These are phyloP conservation scores for Rhyacophila evoluta DNA, from an alignment of 2,888 invertebrate species.

Conservation along the genomic window DNA sequence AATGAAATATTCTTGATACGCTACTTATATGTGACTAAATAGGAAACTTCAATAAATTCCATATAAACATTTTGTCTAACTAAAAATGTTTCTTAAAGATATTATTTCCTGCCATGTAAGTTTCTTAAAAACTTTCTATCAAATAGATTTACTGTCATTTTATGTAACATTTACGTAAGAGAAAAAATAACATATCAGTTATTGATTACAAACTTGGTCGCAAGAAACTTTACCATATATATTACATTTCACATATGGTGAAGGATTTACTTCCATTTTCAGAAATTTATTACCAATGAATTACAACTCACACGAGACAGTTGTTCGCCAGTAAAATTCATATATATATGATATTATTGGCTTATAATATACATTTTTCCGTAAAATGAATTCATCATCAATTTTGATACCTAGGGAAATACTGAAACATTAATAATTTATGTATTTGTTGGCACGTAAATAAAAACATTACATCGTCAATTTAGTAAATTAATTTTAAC, in stretches of 20 bases:
- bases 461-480: no score
- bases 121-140: conserved; percentile 20
- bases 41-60: neutral
- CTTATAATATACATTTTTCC: neutral
- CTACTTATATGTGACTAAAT: no score
- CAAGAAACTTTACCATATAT: conserved; percentile 40
- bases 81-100: neutral
- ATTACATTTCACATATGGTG: conserved; percentile 42
- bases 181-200: conserved; percentile 36
- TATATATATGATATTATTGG: conserved; percentile 6
- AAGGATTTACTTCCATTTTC: conserved; percentile 39
- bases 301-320: conserved; percentile 25
- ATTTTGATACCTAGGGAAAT: neutral
- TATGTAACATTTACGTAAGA: conserved; percentile 10
- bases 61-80: neutral
- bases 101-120: neutral
- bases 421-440: neutral
- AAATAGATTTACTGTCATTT: conserved; percentile 17
- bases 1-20: neutral
- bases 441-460: no score
- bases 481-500: no score
- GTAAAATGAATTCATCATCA: neutral
- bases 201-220: conserved; percentile 43
- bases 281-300: conserved; percentile 33
- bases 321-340: conserved; percentile 1